These are phyloP conservation scores for Macroteleia sp. DNA, from an alignment of 2,888 invertebrate species.

Conservation along the genomic window DNA sequence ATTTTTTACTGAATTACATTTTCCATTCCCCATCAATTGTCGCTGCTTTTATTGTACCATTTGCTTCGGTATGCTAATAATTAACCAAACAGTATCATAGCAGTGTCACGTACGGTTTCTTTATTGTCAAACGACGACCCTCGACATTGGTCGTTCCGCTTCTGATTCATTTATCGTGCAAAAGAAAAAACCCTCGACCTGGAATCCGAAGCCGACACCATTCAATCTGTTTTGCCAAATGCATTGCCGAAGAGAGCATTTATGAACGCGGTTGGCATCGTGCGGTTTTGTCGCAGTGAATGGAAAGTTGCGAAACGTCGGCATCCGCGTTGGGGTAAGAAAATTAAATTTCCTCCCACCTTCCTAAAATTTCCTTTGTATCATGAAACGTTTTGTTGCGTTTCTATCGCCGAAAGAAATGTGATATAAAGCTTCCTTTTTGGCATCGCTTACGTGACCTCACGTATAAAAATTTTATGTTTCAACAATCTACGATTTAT, in stretches of 20 bases:
- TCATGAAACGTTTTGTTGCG: constrained; percentile 56
- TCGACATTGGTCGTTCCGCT: constrained; percentile 70
- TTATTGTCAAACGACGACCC: constrained; percentile 69
- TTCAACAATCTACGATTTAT: constrained; percentile 42
- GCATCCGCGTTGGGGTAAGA: constrained; percentile 57
- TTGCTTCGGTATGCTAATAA: constrained; percentile 7
- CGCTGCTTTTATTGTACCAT: constrained; percentile 2
- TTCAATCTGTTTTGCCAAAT: constrained; percentile 70
- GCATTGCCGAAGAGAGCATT: constrained; percentile 58
- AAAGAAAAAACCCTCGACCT: constrained; percentile 65
- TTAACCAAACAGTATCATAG: constrained; percentile 45
- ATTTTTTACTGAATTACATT: no score
- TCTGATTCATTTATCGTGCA: constrained; percentile 74
- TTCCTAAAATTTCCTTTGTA: constrained; percentile 37
- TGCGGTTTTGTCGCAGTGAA: constrained; percentile 61
- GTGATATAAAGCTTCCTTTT: constrained; percentile 59
- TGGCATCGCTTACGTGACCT: constrained; percentile 28
- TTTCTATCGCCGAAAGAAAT: constrained; percentile 52
- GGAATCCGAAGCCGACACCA: constrained; percentile 60
- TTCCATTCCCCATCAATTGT: no score
- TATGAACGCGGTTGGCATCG: constrained; percentile 50
- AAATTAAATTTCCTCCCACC: constrained; percentile 60
- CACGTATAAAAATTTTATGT: constrained; percentile 38
- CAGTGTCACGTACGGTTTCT: constrained; percentile 45
- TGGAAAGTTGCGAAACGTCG: constrained; percentile 58